These are phyloP conservation scores for Haemorhous mexicanus DNA, from an alignment of 2,113 vertebrate species.

Conservation along the genomic window DNA sequence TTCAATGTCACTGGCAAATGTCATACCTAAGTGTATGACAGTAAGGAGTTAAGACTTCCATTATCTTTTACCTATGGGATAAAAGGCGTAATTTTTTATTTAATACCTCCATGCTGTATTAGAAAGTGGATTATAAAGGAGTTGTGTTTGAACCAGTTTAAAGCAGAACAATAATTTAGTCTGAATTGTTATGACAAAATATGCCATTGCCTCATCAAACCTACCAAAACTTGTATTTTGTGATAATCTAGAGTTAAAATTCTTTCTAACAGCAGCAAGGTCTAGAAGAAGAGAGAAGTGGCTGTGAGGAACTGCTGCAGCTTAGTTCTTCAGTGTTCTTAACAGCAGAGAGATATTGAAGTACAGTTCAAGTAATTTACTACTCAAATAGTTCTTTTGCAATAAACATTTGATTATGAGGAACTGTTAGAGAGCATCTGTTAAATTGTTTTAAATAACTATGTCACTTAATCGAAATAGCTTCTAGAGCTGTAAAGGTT, in stretches of 20 bases:
- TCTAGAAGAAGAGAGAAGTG: not conserved
- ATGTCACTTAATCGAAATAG: conserved; percentile 42
- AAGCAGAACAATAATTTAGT: not conserved
- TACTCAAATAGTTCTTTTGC: not conserved
- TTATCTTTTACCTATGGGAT: not conserved
- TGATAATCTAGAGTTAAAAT: not conserved
- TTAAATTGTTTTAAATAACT: conserved; percentile 60
- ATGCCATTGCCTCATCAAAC: not conserved
- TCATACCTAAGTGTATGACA: not conserved
- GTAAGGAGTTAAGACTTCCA: not conserved
- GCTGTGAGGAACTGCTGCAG: not conserved
- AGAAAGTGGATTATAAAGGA: not conserved
- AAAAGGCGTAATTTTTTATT: not conserved
- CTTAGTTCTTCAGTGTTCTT: not conserved
- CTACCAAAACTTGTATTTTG: not conserved
- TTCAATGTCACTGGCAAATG: not conserved
- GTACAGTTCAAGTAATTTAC: not conserved
- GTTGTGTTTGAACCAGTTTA: not conserved
- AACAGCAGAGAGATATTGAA: not conserved
- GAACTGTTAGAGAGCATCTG: not conserved
- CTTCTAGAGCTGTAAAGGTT: conserved; percentile 29
- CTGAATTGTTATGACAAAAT: not conserved
- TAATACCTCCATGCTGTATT: not conserved
- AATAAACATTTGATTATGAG: conserved; percentile 30
- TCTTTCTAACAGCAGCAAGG: not conserved